These are phyloP conservation scores for Antitype chi DNA, from an alignment of 2,888 invertebrate genomes.

Conservation along the genomic window DNA sequence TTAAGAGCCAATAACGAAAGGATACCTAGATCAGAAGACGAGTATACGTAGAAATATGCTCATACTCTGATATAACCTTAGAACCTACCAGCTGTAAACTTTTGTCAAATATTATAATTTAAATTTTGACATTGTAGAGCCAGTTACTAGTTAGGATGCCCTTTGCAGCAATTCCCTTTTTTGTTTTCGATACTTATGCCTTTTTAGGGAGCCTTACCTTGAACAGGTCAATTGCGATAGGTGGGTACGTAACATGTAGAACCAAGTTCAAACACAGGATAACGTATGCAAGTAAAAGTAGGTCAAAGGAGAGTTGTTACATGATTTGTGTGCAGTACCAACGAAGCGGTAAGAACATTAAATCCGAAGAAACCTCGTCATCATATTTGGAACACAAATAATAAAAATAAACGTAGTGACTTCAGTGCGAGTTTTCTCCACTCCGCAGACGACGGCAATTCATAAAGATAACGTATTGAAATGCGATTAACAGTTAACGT, in stretches of 20 bases:
- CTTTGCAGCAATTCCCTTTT: constrained; percentile 13
- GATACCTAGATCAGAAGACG: neutral
- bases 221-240: constrained; percentile 26
- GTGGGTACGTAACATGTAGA: constrained; percentile 15
- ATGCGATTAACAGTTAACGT: constrained; percentile 82
- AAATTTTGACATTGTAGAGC: constrained; percentile 16
- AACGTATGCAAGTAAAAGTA: constrained; percentile 39
- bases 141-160: neutral
- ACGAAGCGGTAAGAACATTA: constrained; percentile 47
- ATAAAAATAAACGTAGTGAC: constrained; percentile 77
- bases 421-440: constrained; percentile 78
- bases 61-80: neutral
- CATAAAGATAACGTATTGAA: constrained; percentile 83
- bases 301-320: constrained; percentile 55
- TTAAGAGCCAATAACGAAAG: neutral
- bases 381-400: constrained; percentile 75
- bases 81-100: neutral
- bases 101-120: neutral
- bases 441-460: constrained; percentile 76
- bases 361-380: constrained; percentile 69
- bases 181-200: constrained; percentile 18
- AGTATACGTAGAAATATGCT: neutral
- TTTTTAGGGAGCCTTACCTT: constrained; percentile 22
- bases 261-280: constrained; percentile 47
- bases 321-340: constrained; percentile 51